Base-by-base conservation (phyloP, 2,888 invertebrate species). In the Cylindroiulus punctatus region DNA sequence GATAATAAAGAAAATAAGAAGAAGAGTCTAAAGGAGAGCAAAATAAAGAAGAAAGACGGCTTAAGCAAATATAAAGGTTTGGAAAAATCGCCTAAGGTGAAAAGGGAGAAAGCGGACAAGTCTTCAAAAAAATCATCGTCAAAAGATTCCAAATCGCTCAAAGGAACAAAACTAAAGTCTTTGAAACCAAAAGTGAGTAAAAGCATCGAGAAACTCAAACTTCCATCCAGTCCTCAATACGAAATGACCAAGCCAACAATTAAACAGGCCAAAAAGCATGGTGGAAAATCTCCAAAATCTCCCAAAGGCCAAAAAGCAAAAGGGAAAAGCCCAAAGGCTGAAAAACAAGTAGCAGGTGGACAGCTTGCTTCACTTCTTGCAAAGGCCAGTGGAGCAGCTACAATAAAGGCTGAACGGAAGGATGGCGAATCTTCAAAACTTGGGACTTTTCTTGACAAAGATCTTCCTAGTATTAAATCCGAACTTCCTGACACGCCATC, bases 41-140 rank as follows among this genome's bases (percentile, higher is more conserved):
- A 86, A 65, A 36, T 32, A 52, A 85, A 65, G 65, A 84, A 86
- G 57, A 86, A 88, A 36, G 52, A 88, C 30, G 40, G 47, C n/a
- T 83, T 81, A 32, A 85, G 57, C 26, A 86, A 88, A 84, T 22
- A n/a, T 12, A 88, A 86, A 44, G 42, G 65, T n/a, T 36, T 81
- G 17, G 81, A 36, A 22, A 81, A 81, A 81, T 17, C 22, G 3
- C 81, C 81, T 5, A 81, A 36, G 19, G 22, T 81, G 5, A 81
- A 81, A 36, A 81, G 22, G 19, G 81, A 81, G 4, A 81, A 81
- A 36, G 30, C 17, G 26, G 81, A 81, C 4, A 86, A 86, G 83
- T 42, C n/a, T 12, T 12, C 52, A 3, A 84, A 52, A 32, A 86
- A 87, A 76, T 26, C 82, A 19, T 84, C 82, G 32, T n/a, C 19